Percentiles rank a stretch among this genome's conserved stretches.
These are phyloP conservation scores for Eulemur albifrons DNA, from an alignment of 2,797 vertebrate species.

Conservation along the genomic window DNA sequence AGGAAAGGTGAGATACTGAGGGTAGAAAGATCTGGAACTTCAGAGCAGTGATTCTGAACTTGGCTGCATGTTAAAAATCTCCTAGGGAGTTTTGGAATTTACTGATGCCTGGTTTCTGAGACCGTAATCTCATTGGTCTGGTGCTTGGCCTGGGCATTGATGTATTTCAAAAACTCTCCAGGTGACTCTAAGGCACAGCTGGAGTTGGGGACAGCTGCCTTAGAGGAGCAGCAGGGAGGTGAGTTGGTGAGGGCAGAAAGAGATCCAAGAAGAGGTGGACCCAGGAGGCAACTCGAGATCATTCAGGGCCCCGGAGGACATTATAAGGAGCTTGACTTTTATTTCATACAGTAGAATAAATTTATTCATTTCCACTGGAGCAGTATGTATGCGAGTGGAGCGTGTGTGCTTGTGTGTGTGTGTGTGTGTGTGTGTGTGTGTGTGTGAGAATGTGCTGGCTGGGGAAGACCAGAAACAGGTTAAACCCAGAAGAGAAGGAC, in stretches of 20 bases:
- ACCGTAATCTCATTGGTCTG: neutral
- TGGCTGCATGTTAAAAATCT: neutral
- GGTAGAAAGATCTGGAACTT: neutral
- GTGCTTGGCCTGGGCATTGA: neutral
- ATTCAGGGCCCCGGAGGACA: neutral
- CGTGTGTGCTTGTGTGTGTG: neutral
- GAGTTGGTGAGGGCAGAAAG: neutral
- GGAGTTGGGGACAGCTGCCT: neutral
- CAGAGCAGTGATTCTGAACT: neutral
- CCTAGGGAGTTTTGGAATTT: neutral
- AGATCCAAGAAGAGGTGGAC: too few species aligned
- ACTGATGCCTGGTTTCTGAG: neutral
- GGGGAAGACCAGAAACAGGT: neutral
- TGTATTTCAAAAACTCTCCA: neutral
- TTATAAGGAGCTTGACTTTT: neutral
- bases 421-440: neutral
- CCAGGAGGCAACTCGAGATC: neutral
- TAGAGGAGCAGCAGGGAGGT: neutral
- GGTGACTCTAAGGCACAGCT: neutral
- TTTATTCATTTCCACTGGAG: neutral
- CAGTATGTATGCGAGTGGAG: neutral
- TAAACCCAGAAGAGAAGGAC: neutral
- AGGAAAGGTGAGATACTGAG: fast-evolving
- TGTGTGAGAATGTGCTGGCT: neutral
- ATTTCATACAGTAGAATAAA: neutral